A percentile compares a stretch with the other conserved stretches of the same genome.
Evolutionary conservation across 1,140 invertebrate species (phyloP).

Genomic region (Idris sp.): DNA sequence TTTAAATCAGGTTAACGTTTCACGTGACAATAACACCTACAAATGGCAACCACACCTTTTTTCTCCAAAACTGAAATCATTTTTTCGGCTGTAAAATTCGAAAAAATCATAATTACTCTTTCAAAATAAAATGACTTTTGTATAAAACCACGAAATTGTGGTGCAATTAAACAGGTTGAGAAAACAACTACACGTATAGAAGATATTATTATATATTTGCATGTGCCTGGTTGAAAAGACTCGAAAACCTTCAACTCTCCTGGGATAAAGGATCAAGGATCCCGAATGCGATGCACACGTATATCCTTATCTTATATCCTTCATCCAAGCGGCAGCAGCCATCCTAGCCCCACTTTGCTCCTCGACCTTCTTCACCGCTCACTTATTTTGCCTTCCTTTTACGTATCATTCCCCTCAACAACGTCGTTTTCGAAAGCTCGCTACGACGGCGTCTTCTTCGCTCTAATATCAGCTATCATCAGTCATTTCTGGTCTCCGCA

Average conservation of each 20-base stretch:
- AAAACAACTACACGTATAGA: not conserved
- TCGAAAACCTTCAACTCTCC: slow-evolving; percentile 69
- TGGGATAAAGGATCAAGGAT: slow-evolving; percentile 76
- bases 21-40: slow-evolving; percentile 33
- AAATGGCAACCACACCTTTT: slow-evolving; percentile 26
- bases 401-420: slow-evolving; percentile 52
- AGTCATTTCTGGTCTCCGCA: slow-evolving; percentile 67
- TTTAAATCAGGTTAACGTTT: slow-evolving; percentile 34
- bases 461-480: slow-evolving; percentile 76
- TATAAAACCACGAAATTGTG: too few species aligned
- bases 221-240: slow-evolving; percentile 67
- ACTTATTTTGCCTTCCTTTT: slow-evolving; percentile 56
- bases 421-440: slow-evolving; percentile 62
- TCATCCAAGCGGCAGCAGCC: slow-evolving; percentile 58
- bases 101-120: too few species aligned
- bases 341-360: slow-evolving; percentile 50
- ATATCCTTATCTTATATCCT: slow-evolving; percentile 75
- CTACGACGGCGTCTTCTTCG: slow-evolving; percentile 65
- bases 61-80: too few species aligned
- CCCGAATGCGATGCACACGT: slow-evolving; percentile 72
- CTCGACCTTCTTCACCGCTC: slow-evolving; percentile 53
- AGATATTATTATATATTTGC: slow-evolving; percentile 45
- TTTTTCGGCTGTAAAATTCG: too few species aligned
- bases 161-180: too few species aligned
- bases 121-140: too few species aligned